Percentiles rank a stretch among this genome's conserved stretches.
phyloP scores from a whole-genome alignment of 2,113 vertebrate genomes.

The Ciconia maguari region DNA sequence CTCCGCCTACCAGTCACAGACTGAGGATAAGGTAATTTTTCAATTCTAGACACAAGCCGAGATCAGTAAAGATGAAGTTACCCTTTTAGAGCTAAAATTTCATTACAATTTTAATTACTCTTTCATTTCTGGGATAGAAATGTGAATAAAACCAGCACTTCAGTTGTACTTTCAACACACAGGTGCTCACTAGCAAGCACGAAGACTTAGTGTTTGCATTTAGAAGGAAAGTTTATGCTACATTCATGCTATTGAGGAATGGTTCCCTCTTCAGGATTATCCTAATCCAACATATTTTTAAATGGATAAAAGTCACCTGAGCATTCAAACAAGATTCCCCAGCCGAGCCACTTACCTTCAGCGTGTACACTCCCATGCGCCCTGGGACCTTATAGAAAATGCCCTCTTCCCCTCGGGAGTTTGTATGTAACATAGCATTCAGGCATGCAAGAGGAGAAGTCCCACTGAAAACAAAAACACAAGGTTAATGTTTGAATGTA shows the following conservation, averaged over 20 bases:
- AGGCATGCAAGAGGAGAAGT: conserved; percentile 97
- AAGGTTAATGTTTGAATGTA: neutral
- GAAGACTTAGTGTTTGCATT: too few relatives aligned
- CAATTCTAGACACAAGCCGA: neutral
- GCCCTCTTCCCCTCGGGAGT: conserved; percentile 96
- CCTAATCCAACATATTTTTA: fast-evolving
- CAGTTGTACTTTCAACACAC: neutral
- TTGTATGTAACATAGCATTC: conserved; percentile 98
- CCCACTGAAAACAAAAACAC: conserved; percentile 75
- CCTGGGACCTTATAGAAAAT: conserved; percentile 99
- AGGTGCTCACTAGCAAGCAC: too few relatives aligned
- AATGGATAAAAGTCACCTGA: fast-evolving
- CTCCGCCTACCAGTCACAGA: neutral
- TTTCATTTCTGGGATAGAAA: neutral
- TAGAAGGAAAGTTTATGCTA: fast-evolving
- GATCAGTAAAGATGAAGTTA: neutral
- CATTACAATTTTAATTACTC: neutral
- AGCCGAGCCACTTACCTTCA: conserved; percentile 83
- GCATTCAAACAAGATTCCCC: neutral
- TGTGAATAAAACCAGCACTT: neutral
- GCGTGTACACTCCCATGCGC: conserved; percentile 97
- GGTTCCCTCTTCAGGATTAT: neutral
- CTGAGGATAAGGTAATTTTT: neutral
- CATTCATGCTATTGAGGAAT: fast-evolving
- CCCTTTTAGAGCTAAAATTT: neutral